Conservation (phyloP, 2,797 vertebrate species). For the Diplodus puntazzo region DNA sequence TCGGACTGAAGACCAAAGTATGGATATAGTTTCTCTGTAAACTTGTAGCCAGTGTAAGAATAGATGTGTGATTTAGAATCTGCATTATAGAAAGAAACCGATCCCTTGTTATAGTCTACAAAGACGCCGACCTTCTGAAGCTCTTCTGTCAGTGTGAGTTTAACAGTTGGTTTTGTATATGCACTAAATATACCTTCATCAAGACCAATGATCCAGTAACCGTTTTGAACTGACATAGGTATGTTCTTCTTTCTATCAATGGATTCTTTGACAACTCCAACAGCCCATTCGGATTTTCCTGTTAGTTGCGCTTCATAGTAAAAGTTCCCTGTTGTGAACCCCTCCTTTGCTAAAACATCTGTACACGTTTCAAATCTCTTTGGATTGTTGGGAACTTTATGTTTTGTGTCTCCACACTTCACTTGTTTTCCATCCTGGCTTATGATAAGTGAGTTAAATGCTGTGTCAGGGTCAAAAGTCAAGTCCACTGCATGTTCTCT, state of each 20-base stretch:
- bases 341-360: constrained; percentile 43
- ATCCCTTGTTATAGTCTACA: constrained; percentile 10
- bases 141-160: neutral
- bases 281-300: neutral
- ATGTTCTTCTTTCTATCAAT: rapidly evolving
- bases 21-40: constrained; percentile 46
- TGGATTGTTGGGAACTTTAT: neutral
- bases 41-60: neutral
- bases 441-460: constrained; percentile 16
- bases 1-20: neutral
- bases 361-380: neutral
- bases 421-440: constrained; percentile 53
- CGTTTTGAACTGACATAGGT: rapidly evolving
- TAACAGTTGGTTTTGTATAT: rapidly evolving
- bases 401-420: rapidly evolving
- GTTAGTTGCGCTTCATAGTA: constrained; percentile 59
- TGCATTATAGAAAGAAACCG: constrained; percentile 50
- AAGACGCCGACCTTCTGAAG: constrained; percentile 40
- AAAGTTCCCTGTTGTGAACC: constrained; percentile 47
- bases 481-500: constrained; percentile 48
- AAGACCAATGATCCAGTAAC: constrained; percentile 7
- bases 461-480: constrained; percentile 51
- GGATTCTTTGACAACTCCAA: constrained; percentile 50
- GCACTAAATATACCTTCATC: rapidly evolving
- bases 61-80: constrained; percentile 31